phyloP scores from a whole-genome alignment of 2,113 vertebrate species.

The Lepus americanus region DNA sequence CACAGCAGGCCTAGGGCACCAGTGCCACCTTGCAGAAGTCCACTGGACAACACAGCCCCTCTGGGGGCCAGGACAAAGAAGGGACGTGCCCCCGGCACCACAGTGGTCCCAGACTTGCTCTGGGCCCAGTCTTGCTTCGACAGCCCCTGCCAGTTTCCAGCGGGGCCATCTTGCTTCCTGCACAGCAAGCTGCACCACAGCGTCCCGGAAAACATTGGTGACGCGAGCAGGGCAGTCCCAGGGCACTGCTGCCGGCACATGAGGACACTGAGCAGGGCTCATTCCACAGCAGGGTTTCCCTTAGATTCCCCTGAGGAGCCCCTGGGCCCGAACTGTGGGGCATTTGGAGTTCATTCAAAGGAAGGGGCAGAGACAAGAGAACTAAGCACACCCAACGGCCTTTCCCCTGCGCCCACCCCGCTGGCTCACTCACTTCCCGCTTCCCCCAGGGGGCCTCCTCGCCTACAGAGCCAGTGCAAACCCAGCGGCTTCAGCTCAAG shows the following conservation, averaged over 20 bases:
- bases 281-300: conserved; percentile 78
- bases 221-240: conserved; percentile 3
- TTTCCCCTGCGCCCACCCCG: neutral
- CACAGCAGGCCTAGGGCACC: neutral
- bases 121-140: conserved; percentile 50
- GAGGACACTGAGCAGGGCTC: conserved; percentile 78
- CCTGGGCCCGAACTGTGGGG: conserved; percentile 51
- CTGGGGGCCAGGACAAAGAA: conserved; percentile 46
- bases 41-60: conserved; percentile 13
- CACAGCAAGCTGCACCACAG: conserved; percentile 79
- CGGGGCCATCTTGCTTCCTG: conserved; percentile 58
- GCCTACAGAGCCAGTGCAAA: conserved; percentile 52
- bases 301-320: conserved; percentile 8
- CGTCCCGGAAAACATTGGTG: conserved; percentile 82
- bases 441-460: neutral
- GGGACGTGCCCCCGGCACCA: neutral
- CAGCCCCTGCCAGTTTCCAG: neutral
- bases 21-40: conserved; percentile 37
- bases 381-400: neutral
- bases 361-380: conserved; percentile 51
- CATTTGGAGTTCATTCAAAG: neutral
- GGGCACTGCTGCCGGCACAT: neutral
- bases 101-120: conserved; percentile 56
- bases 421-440: neutral
- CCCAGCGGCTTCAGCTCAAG: conserved; percentile 9